Base-by-base conservation (phyloP, 2,797 vertebrate genomes). In the Xenopus petersii region DNA sequence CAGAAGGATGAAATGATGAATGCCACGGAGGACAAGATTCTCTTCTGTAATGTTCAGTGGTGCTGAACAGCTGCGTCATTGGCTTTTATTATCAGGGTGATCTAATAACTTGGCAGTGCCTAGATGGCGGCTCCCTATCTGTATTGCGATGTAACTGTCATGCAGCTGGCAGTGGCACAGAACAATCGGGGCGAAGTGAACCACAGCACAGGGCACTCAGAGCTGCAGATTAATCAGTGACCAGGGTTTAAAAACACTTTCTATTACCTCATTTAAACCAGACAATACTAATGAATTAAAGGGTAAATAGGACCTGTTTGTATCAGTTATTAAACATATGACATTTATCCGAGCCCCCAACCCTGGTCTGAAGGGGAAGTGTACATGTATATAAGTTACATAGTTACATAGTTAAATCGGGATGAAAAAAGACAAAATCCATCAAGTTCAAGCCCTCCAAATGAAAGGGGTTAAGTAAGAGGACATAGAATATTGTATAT, bases 141-240 rank as follows among this genome's bases (percentile, higher is more conserved):
- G 49, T 63, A 49, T 60, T 26, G 56, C 49, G 26, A 5, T 10
- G 24, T n/a, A 11, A 30, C 62, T 36, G 11, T 17, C 51, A 65
- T 58, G 62, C 63, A 73, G 62, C 71, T 65, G 71, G 62, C 49
- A 51, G 15, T 3, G 36, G 36, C 36, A 42, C 36, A 42, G 36
- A 42, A 12, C 49, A 36, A 73, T 33, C n/a, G 58, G 17, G 12
- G 49, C 2, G 1, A 54, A 12, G 15, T 54, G 49, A 54, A 54
- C 12, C 12, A 46, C 6, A 65, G 65, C 55, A 73, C 36, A 58
- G 62, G 71, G 51, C 71, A 47, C 62, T 46, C 9, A 17, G 13
- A n/a, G 54, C 11, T 62, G 46, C 69, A 49, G 11, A 21, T 51
- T 12, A 51, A 24, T 16, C 12, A n/a, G 17, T 24, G 61, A 42